Percentiles rank a stretch among this genome's conserved stretches.
Conservation (phyloP, 2,113 vertebrate species). For the Channa argus region DNA sequence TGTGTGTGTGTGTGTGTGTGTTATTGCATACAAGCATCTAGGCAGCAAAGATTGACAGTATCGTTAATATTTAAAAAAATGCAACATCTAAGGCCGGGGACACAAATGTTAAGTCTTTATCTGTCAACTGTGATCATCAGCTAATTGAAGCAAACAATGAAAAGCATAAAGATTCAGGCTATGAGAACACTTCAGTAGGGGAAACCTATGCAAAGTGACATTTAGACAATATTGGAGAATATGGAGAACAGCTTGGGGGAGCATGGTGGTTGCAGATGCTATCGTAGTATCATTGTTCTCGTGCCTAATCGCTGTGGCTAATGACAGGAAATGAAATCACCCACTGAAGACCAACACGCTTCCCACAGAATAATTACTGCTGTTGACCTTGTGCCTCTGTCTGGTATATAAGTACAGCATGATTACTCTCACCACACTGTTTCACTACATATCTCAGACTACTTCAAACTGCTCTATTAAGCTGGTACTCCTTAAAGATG, state of each 20-base stretch:
- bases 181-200: constrained; percentile 13
- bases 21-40: no score
- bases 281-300: constrained; percentile 65
- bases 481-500: constrained; percentile 33
- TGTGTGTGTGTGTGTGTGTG: no score
- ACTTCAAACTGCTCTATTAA: constrained; percentile 27
- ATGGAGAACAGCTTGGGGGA: constrained; percentile 38
- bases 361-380: constrained; percentile 71
- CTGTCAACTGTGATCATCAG: background rate
- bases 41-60: no score
- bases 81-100: background rate
- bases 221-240: constrained; percentile 24
- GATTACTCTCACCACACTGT: constrained; percentile 44
- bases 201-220: constrained; percentile 24
- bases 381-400: constrained; percentile 75
- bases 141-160: constrained; percentile 13
- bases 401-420: constrained; percentile 35
- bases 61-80: background rate
- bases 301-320: constrained; percentile 77
- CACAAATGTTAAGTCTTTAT: constrained; percentile 3
- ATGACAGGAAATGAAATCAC: constrained; percentile 77
- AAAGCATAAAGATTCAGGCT: constrained; percentile 3
- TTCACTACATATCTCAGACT: constrained; percentile 8
- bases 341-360: constrained; percentile 58
- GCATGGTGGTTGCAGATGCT: constrained; percentile 47